Evolutionary conservation across 2,113 vertebrate genomes (phyloP).

Genomic region (Terrapene triunguis): DNA sequence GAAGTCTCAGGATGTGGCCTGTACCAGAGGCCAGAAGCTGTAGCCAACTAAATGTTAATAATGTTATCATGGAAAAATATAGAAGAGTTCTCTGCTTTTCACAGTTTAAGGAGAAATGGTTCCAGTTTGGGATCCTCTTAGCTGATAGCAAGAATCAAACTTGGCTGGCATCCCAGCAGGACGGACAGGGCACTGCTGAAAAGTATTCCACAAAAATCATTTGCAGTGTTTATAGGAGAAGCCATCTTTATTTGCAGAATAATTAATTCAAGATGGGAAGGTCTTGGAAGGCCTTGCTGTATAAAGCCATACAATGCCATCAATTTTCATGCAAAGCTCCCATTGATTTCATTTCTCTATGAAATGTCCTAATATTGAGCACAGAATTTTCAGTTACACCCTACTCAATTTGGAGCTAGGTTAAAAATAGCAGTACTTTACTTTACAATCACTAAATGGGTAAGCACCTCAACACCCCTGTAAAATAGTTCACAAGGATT

Average conservation of each 20-base stretch:
- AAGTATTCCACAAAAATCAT: neutral
- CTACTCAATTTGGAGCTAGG: neutral
- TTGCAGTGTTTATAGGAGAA: neutral
- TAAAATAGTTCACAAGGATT: neutral
- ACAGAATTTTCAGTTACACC: neutral
- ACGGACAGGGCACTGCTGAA: neutral
- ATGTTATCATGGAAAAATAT: neutral
- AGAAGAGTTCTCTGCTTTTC: neutral
- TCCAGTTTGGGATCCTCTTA: neutral
- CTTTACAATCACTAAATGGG: neutral
- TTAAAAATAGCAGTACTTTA: neutral
- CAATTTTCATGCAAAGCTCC: neutral
- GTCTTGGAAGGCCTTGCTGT: neutral
- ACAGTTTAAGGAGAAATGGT: neutral
- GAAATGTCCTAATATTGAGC: neutral
- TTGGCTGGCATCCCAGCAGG: neutral
- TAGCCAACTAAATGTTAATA: neutral
- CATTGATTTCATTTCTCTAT: neutral
- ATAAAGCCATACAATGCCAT: neutral
- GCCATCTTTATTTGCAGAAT: neutral
- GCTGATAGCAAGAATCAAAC: neutral
- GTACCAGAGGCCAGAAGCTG: neutral
- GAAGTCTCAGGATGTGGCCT: neutral
- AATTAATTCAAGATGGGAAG: neutral
- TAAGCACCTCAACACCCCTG: no score